A percentile compares a stretch with the other conserved stretches of the same genome.
These are phyloP conservation scores for Anisognathus igniventris DNA, from an alignment of 2,797 vertebrate genomes.

Conservation along the genomic window DNA sequence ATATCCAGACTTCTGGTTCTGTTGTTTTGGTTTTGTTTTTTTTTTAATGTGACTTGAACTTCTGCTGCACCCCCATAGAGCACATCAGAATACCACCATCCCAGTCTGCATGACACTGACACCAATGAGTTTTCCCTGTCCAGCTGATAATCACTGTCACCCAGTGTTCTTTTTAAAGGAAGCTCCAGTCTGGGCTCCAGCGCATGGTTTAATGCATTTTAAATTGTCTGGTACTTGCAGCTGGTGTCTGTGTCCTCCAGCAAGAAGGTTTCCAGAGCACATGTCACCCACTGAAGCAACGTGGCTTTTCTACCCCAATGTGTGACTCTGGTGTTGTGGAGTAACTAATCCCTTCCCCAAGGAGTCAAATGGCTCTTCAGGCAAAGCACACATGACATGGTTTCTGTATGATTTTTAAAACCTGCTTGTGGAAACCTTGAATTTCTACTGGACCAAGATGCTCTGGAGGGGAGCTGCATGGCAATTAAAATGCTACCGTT, in stretches of 20 bases:
- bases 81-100: background rate
- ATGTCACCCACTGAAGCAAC: background rate
- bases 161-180: background rate
- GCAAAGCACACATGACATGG: background rate
- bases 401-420: background rate
- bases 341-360: background rate
- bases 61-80: background rate
- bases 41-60: background rate
- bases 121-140: background rate
- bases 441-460: constrained; percentile 6
- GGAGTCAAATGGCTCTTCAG: background rate
- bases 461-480: background rate
- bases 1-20: background rate
- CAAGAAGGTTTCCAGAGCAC: background rate
- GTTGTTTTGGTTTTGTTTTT: background rate
- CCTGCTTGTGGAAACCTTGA: background rate
- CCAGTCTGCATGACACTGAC: fast-evolving
- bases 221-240: background rate
- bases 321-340: background rate
- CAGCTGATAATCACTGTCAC: background rate
- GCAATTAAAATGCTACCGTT: constrained; percentile 12
- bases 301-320: fast-evolving
- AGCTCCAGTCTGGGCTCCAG: background rate
- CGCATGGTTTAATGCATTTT: background rate
- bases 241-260: background rate